Base-by-base conservation (phyloP, 2,797 vertebrate genomes). In the Remorina albescens region DNA sequence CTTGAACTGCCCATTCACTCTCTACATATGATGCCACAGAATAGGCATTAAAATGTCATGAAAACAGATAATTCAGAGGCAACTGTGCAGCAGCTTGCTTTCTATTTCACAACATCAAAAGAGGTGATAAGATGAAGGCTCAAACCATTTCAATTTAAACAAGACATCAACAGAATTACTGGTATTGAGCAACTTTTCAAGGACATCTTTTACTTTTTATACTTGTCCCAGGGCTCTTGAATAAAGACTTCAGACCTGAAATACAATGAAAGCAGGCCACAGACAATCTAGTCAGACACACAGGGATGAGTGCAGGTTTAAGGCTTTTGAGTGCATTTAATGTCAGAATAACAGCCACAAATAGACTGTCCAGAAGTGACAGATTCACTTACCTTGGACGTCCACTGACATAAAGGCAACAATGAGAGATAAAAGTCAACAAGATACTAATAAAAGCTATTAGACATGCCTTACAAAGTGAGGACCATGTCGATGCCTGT, bases 351-450 rank as follows among this genome's bases (percentile, higher is more conserved):
- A 83, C 42, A 80, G 53, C 78, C 80, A 83, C 76, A 81, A 81
- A 85, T 56, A 77, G 74, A 77, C 73, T 26, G 54, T 64, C 75
- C 68, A 23, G 51, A 50, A 21, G 65, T 87, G 88, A 89, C 91
- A 90, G 65, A 64, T 87, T 81, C 87, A 92, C 91, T 92, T 92
- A 92, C 89, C 89, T 91, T 73, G 41, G 56, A 71, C 16, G 72
- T 87, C 91, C 66, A 74, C 37, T 59, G 69, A 89, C 54, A 69
- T 62, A 78, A 84, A 76, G 75, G 83, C 86, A 85, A 90, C 73
- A 21, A 67, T 77, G 83, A 88, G 86, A 87, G 90, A 92, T 88
- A 91, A 86, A 90, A 90, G 86, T 90, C 80, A 91, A 88, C 84
- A 81, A 71, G 82, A 80, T 58, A 67, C 88, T 89, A 85, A 92